Evolutionary conservation across 2,888 invertebrate genomes (phyloP).

Genomic region (Cerastis rubricosa): DNA sequence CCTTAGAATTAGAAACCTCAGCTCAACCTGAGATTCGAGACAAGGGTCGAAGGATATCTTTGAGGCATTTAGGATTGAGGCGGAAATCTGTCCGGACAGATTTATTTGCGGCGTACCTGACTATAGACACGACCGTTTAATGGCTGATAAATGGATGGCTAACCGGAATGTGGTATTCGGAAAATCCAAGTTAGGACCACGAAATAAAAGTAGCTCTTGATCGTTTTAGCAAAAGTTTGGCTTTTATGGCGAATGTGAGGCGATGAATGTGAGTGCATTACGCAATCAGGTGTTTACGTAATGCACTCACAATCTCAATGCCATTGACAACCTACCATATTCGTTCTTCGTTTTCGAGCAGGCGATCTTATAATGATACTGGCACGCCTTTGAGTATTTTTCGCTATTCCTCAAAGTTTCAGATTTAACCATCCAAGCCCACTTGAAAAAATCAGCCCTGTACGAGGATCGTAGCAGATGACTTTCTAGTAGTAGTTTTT

Average conservation of each 20-base stretch:
- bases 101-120: conserved; percentile 20
- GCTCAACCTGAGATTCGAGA: not conserved
- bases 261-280: no score
- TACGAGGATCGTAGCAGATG: no score
- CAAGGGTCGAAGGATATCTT: conserved; percentile 19
- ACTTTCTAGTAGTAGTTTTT: no score
- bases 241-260: not conserved
- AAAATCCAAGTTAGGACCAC: not conserved
- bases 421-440: no score
- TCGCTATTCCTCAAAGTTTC: no score
- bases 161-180: not conserved
- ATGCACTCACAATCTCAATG: not conserved
- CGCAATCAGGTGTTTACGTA: not conserved
- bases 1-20: not conserved
- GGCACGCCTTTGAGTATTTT: no score
- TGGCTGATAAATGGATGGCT: not conserved
- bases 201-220: not conserved
- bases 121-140: not conserved
- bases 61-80: not conserved
- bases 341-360: no score
- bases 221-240: not conserved
- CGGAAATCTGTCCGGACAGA: conserved; percentile 10
- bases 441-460: no score
- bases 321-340: not conserved
- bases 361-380: no score